A percentile compares a stretch with the other conserved stretches of the same genome.
Conservation (phyloP, 2,797 vertebrate species). For the Sebastolobus alascanus region DNA sequence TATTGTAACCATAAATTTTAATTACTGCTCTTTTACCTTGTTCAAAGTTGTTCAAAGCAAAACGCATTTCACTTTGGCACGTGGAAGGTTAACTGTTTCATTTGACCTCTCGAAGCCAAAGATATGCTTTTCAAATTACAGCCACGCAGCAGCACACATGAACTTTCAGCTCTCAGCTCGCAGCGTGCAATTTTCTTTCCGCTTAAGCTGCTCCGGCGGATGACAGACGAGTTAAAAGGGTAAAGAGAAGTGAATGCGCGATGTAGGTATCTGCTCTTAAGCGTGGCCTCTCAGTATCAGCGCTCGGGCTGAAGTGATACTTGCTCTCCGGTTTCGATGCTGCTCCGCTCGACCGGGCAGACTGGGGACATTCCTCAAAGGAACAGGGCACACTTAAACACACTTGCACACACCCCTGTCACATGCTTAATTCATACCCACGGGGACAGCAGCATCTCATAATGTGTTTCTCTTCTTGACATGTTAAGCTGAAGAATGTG, state of each 20-base stretch:
- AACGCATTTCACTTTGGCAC: conserved; percentile 27
- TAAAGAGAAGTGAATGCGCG: conserved; percentile 46
- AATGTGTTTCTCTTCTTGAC: conserved; percentile 69
- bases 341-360: conserved; percentile 78
- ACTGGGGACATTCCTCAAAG: conserved; percentile 85
- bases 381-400: conserved; percentile 73
- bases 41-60: conserved; percentile 19
- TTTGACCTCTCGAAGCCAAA: conserved; percentile 57
- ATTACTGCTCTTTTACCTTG: conserved; percentile 58
- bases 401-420: conserved; percentile 71
- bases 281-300: conserved; percentile 60
- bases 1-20: conserved; percentile 56
- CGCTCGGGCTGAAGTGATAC: conserved; percentile 78
- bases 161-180: conserved; percentile 33
- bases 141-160: conserved; percentile 23
- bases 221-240: conserved; percentile 70
- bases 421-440: conserved; percentile 67
- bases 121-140: conserved; percentile 37
- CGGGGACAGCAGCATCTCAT: conserved; percentile 55
- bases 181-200: conserved; percentile 62
- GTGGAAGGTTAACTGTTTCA: conserved; percentile 58
- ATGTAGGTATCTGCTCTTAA: conserved; percentile 59
- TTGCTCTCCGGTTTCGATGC: conserved; percentile 81
- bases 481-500: conserved; percentile 64
- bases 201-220: conserved; percentile 46